Evolutionary conservation across 2,113 vertebrate genomes (phyloP), one percentile per base, ranked within the genome.

Genomic region (Aegithalos caudatus): DNA sequence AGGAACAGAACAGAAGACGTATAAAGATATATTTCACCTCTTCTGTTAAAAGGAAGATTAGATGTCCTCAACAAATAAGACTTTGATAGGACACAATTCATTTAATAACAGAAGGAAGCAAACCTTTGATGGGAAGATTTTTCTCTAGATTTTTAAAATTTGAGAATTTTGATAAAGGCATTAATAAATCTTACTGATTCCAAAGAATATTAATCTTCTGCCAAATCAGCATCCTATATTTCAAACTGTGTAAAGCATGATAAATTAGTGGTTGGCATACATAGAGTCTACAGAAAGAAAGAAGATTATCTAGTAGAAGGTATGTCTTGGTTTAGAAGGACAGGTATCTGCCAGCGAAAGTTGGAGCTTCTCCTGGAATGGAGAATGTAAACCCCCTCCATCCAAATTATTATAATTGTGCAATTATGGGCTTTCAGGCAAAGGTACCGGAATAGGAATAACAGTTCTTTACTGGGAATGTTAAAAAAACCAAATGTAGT

Each of bases 241-340:
- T 93, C 33, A 33, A 76, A 79, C 47, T 21, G 20, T 25, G 18
- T 77, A 71, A 91, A 60, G 19, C 33, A 70, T 6, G 35, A 72
- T 73, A 93, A 93, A 95, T 79, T 65, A 86, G 65, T 94, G 91
- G 42, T 70, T 93, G 65, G 57, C 51, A 83, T 64, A 53, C 19
- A 56, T 6, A 19, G 20, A 85, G 28, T 67, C 47, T 86, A 71
- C 29, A 85, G 64, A 74, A 74, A 58, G 18, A 31, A 69, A 53
- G 35, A 92, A 57, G 20, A 70, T 47, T n/a, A 81, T 66, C 20
- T 71, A 50, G 44, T 66, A 79, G 84, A 60, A 73, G n/a, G n/a
- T n/a, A n/a, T n/a, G n/a, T n/a, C n/a, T n/a, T n/a, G n/a, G n/a
- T n/a, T n/a, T n/a, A n/a, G n/a, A n/a, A n/a, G n/a, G n/a, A n/a